Evolutionary conservation across 2,888 invertebrate species (phyloP), one percentile per base, ranked within the genome.

Genomic region (Ramazzottius varieornatus): DNA sequence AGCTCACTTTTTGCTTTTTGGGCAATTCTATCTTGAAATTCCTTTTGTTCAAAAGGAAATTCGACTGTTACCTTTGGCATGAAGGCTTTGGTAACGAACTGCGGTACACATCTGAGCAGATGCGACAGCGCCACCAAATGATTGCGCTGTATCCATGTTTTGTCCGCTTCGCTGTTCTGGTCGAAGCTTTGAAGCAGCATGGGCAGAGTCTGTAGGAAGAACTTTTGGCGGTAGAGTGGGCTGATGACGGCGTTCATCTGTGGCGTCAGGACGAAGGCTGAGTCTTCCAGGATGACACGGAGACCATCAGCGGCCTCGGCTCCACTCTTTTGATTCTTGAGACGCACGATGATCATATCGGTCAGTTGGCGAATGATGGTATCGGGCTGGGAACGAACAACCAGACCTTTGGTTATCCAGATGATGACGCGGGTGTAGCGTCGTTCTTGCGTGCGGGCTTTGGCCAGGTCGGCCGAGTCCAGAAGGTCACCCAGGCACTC

Each of bases 91-190:
- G 54, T 24, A 4, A 54, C 54, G 29, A 13, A 16, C 29, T 54
- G 54, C 29, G 54, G 54, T 24, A 54, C 54, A 29, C 24, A 24
- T 29, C 24, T 54, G 16, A 54, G 54, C 29, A 54, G 24, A 54
- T 54, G 54, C 54, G 54, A 54, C 54, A 54, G 29, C 29, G 54
- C 54, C 54, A 54, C 54, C 29, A 54, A 24, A 29, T 54, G 54
- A 54, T 54, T 54, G 16, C 29, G 13, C 54, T 54, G 8, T 29
- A 24, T 29, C 54, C 54, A 54, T 4, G 54, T 24, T 54, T 54
- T 24, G 8, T 54, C 54, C 20, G 13, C 20, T 8, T 54, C 4
- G 16, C 24, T 24, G 20, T 4, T 29, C 4, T 54, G 4, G 4
- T 54, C 24, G 54, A 24, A 54, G 54, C 54, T 54, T 8, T 54